Conservation (phyloP, 1,140 invertebrate species). For the Hormaphis cornu region DNA sequence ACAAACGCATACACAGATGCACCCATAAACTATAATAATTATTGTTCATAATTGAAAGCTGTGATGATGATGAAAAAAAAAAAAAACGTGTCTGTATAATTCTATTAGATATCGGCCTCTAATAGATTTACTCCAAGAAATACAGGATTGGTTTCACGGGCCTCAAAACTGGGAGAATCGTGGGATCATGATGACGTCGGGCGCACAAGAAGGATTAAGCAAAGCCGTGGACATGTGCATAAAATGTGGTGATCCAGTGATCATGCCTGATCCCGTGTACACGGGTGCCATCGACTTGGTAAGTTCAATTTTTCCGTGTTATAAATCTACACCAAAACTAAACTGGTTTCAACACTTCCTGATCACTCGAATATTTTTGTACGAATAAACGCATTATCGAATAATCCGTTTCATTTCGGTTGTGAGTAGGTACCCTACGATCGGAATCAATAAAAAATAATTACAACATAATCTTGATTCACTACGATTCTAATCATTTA, state of each 20-base stretch:
- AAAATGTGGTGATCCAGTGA: constrained; percentile 55
- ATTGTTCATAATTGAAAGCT: too few relatives aligned
- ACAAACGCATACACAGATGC: too few relatives aligned
- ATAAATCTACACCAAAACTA: neutral
- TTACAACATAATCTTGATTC: too few relatives aligned
- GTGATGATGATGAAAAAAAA: too few relatives aligned
- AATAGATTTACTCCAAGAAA: constrained; percentile 52
- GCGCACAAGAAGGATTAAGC: constrained; percentile 66
- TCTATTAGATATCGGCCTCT: constrained; percentile 50
- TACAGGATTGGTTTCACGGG: constrained; percentile 55
- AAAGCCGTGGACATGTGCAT: constrained; percentile 59
- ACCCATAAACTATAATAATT: too few relatives aligned
- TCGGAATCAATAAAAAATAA: too few relatives aligned
- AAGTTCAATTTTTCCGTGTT: constrained; percentile 44
- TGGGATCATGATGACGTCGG: constrained; percentile 58
- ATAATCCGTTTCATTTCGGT: too few relatives aligned
- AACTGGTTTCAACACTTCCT: too few relatives aligned
- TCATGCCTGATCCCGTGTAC: constrained; percentile 62
- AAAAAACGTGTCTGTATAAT: neutral
- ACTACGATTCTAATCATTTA: too few relatives aligned
- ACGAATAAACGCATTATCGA: too few relatives aligned
- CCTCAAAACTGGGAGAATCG: constrained; percentile 53
- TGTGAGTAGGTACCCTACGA: too few relatives aligned
- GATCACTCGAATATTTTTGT: too few relatives aligned
- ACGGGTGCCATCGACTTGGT: constrained; percentile 59